A percentile compares a stretch with the other conserved stretches of the same genome.
Conservation (phyloP, 2,888 invertebrate species). For the Pterostichus niger region DNA sequence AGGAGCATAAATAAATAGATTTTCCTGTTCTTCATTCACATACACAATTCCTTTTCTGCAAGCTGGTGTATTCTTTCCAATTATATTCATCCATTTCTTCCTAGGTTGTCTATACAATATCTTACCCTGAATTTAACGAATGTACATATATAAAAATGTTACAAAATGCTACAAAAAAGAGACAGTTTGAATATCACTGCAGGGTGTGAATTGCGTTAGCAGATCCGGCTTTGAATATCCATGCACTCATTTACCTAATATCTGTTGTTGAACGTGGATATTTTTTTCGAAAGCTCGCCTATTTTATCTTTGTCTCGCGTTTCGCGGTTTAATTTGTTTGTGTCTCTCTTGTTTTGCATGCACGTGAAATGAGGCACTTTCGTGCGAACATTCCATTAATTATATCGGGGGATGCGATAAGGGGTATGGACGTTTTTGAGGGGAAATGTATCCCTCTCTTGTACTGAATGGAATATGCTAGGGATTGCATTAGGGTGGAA, state of each 20-base stretch:
- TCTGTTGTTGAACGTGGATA: constrained; percentile 14
- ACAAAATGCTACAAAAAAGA: too few relatives aligned
- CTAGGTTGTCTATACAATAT: too few relatives aligned
- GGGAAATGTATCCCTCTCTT: constrained; percentile 25
- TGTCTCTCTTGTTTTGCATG: constrained; percentile 55
- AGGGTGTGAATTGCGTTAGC: constrained; percentile 13
- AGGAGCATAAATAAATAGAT: too few relatives aligned
- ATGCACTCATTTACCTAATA: constrained; percentile 24
- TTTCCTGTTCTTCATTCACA: too few relatives aligned
- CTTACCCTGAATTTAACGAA: too few relatives aligned
- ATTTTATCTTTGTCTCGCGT: constrained; percentile 19
- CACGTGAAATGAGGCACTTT: constrained; percentile 70
- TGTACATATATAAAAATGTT: too few relatives aligned
- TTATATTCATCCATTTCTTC: too few relatives aligned
- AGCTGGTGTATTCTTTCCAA: too few relatives aligned
- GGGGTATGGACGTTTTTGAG: constrained; percentile 27
- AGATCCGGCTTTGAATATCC: constrained; percentile 20
- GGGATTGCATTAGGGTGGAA: constrained; percentile 12
- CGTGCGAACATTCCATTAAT: constrained; percentile 74
- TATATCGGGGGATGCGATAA: constrained; percentile 70
- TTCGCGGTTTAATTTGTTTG: constrained; percentile 37
- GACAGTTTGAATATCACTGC: too few relatives aligned
- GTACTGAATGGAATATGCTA: constrained; percentile 20
- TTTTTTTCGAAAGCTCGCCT: constrained; percentile 27
- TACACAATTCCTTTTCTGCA: too few relatives aligned